Percentiles rank a stretch among this genome's conserved stretches.
These are phyloP conservation scores for Leptinotarsa defecta DNA, from an alignment of 1,140 invertebrate species.

Conservation along the genomic window DNA sequence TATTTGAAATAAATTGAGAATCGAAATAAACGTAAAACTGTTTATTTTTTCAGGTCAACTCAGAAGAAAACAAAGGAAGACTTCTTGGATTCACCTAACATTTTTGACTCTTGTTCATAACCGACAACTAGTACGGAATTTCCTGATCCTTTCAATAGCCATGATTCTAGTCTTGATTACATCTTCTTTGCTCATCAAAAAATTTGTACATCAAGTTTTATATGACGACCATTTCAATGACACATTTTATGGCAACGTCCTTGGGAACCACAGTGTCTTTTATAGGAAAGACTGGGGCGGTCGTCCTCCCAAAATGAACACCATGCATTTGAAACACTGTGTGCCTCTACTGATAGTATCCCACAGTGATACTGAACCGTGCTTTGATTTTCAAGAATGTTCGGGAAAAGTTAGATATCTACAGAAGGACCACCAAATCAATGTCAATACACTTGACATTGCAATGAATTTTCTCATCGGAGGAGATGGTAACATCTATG, in stretches of 20 bases:
- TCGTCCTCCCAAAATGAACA: neutral
- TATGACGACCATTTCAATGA: neutral
- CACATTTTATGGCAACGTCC: neutral
- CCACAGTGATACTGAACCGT: constrained; percentile 50
- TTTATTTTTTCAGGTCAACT: constrained; percentile 2
- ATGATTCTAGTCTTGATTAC: neutral
- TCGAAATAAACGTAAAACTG: no score
- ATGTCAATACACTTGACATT: constrained; percentile 53
- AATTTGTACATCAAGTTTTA: neutral
- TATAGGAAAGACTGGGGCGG: constrained; percentile 13
- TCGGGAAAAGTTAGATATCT: constrained; percentile 54
- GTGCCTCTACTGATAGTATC: constrained; percentile 3
- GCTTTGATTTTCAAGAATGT: constrained; percentile 50
- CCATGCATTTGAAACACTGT: neutral
- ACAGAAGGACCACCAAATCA: constrained; percentile 53
- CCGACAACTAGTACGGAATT: neutral
- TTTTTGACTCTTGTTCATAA: neutral
- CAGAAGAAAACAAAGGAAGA: neutral
- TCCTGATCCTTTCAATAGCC: neutral
- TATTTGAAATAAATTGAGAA: no score
- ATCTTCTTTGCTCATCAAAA: neutral
- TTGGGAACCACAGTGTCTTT: constrained; percentile 11
- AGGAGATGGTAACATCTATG: constrained; percentile 68
- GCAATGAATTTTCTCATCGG: constrained; percentile 73
- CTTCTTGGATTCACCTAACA: neutral